Evolutionary conservation across 2,113 vertebrate genomes (phyloP).

Genomic region (Larimichthys crocea): DNA sequence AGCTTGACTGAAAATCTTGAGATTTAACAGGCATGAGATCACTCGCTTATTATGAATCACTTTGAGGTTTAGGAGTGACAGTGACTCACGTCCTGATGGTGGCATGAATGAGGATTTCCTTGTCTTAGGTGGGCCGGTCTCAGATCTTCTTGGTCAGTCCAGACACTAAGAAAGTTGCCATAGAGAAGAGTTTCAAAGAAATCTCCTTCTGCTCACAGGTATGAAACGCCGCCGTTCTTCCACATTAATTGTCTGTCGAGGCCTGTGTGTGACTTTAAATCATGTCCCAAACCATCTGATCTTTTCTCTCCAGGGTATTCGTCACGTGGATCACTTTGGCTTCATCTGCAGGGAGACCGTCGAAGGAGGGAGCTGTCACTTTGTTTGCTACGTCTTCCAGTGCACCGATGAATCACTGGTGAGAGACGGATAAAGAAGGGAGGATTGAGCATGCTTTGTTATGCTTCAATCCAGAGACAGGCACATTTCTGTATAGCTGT

Average conservation of each 20-base stretch:
- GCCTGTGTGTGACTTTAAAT: slow-evolving; percentile 1
- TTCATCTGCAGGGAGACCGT: slow-evolving; percentile 97
- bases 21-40: slow-evolving; percentile 12
- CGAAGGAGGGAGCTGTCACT: slow-evolving; percentile 91
- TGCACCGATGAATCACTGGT: slow-evolving; percentile 96
- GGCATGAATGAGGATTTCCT: slow-evolving; percentile 15
- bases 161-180: slow-evolving; percentile 96
- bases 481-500: background rate
- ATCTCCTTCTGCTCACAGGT: slow-evolving; percentile 99
- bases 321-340: slow-evolving; percentile 97
- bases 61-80: slow-evolving; percentile 5
- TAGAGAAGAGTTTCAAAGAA: slow-evolving; percentile 98
- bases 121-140: slow-evolving; percentile 92
- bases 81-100: slow-evolving; percentile 31
- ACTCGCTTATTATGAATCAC: background rate
- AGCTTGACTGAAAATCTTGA: background rate
- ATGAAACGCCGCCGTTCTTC: slow-evolving; percentile 23
- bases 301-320: slow-evolving; percentile 89
- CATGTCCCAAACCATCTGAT: background rate
- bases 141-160: slow-evolving; percentile 99
- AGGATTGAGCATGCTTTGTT: background rate
- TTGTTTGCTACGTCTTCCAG: slow-evolving; percentile 97
- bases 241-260: background rate
- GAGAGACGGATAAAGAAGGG: slow-evolving; percentile 66
- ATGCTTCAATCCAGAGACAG: background rate